Conservation (phyloP, 1,140 invertebrate species). For the Agrilus planipennis region DNA sequence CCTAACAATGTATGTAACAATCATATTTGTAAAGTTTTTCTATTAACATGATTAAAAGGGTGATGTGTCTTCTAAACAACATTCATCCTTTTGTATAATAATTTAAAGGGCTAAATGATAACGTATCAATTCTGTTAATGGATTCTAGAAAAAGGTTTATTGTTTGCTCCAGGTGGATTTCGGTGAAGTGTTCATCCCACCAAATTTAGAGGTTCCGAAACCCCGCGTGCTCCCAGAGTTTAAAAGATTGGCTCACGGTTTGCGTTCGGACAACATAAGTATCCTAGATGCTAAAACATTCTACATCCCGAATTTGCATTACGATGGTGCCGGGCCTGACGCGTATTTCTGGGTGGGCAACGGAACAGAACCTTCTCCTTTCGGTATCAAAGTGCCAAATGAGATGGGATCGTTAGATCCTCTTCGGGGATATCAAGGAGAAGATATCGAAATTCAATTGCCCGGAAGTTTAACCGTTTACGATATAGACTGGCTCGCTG, state of each 20-base stretch:
- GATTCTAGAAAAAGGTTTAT: background rate
- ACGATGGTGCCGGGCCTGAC: conserved; percentile 79
- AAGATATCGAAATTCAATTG: conserved; percentile 81
- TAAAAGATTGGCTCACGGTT: conserved; percentile 69
- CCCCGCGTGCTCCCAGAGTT: conserved; percentile 71
- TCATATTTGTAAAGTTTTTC: too few species aligned
- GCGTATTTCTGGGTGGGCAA: conserved; percentile 90
- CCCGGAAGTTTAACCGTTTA: conserved; percentile 76
- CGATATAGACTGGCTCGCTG: conserved; percentile 84
- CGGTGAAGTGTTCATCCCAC: conserved; percentile 68
- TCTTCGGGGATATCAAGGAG: conserved; percentile 71
- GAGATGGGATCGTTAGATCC: conserved; percentile 72
- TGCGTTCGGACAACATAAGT: conserved; percentile 81
- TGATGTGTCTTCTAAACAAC: too few species aligned
- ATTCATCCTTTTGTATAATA: too few species aligned
- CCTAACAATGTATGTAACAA: too few species aligned
- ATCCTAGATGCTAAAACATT: conserved; percentile 85
- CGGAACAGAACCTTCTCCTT: conserved; percentile 65
- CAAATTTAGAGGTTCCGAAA: conserved; percentile 59
- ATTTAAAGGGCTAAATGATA: too few species aligned
- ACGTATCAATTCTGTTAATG: too few species aligned
- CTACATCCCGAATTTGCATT: conserved; percentile 85
- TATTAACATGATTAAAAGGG: too few species aligned
- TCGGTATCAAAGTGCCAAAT: conserved; percentile 79
- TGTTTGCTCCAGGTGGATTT: conserved; percentile 61